Evolutionary conservation across 2,888 invertebrate species (phyloP).

Genomic region (Drosophila infuscata): DNA sequence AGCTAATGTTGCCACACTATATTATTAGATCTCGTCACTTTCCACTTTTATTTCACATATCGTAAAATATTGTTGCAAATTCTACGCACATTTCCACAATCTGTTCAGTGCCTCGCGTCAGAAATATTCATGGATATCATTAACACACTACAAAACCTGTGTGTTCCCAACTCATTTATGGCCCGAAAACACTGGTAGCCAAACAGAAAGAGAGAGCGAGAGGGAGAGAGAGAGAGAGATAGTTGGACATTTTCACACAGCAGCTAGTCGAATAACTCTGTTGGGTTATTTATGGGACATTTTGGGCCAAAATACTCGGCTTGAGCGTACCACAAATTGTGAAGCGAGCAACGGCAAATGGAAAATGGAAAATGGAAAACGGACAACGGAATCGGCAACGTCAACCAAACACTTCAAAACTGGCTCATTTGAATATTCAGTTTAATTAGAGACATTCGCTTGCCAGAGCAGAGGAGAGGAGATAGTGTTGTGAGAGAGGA

Average conservation of each 20-base stretch:
- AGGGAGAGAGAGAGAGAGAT: not conserved
- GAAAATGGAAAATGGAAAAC: not conserved
- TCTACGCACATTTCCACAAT: not conserved
- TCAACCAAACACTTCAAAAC: slow-evolving; percentile 24
- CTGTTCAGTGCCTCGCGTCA: not conserved
- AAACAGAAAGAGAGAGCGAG: not conserved
- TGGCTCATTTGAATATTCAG: slow-evolving; percentile 61
- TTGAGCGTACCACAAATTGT: slow-evolving; percentile 57
- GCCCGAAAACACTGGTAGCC: slow-evolving; percentile 18
- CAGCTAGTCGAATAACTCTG: slow-evolving; percentile 18
- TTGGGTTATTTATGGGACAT: slow-evolving; percentile 44
- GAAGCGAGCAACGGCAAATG: slow-evolving; percentile 1
- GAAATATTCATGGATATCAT: slow-evolving; percentile 30
- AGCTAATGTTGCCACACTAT: not conserved
- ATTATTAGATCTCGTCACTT: not conserved
- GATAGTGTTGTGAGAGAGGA: not conserved
- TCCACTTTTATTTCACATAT: not conserved
- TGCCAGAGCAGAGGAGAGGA: not conserved
- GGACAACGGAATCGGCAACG: slow-evolving; percentile 28
- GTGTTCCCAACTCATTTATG: slow-evolving; percentile 23
- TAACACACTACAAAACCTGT: slow-evolving; percentile 25
- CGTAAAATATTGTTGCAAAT: not conserved
- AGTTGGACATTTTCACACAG: slow-evolving; percentile 32
- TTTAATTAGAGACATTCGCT: slow-evolving; percentile 67
- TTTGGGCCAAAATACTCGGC: slow-evolving; percentile 51